Evolutionary conservation across 2,888 invertebrate species (phyloP), one percentile per base, ranked within the genome.

Genomic region (Torymus aiolomorphi): DNA sequence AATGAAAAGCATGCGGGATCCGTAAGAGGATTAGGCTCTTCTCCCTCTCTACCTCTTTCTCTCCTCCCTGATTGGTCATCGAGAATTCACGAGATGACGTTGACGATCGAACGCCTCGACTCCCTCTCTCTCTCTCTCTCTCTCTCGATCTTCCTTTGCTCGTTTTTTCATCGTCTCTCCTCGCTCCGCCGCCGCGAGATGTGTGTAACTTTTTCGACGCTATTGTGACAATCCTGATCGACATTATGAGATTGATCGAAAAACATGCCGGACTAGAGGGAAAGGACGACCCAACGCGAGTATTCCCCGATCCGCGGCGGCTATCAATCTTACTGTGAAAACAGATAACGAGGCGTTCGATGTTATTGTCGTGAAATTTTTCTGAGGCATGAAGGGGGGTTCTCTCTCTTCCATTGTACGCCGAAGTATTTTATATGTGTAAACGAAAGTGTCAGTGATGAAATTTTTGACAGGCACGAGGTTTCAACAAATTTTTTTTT

Each of bases 211-310:
- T 61, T 72, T 69, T 51, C 67, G 67, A 67, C 4, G 65, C 70
- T 77, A 77, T 77, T 80, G 61, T 77, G 77, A 77, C 80, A 74
- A 80, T 76, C 69, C 11, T 65, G 77, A 73, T 76, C 65, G 79
- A 76, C 70, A 61, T 65, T 80, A 77, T 51, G 76, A 76, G 69
- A 77, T 74, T 69, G 69, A 69, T 80, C 69, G 73, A 69, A 56
- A 74, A 49, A 16, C 42, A 42, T 42, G 42, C 8, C 42, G 42
- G 42, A 42, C 42, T 42, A 76, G 31, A 73, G 14, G 18, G n/a
- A 16, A 1, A 31, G 18, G 8, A 31, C 24, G 13, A 42, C 11
- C 24, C 13, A 13, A 51, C 31, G 20, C 18, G 42, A 24, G 52
- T 16, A 42, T 42, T 42, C 42, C 42, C 42, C 42, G 42, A 42